A percentile compares a stretch with the other conserved stretches of the same genome.
Conservation (phyloP, 2,888 invertebrate species). For the Leptopterna dolabrata region DNA sequence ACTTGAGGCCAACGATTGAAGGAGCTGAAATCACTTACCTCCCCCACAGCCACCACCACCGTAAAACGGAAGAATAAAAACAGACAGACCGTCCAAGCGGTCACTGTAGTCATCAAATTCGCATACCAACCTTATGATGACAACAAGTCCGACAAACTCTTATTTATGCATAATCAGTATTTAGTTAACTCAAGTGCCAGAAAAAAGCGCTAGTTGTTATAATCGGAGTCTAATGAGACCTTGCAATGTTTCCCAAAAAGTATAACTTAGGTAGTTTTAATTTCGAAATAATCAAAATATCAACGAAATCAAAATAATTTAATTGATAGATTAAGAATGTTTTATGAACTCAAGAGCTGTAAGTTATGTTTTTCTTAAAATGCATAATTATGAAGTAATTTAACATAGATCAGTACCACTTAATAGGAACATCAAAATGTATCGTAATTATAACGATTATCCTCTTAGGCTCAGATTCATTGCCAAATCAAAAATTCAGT, state of each 20-base stretch:
- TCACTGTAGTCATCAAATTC: not conserved
- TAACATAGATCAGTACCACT: not conserved
- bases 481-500: not conserved
- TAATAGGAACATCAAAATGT: not conserved
- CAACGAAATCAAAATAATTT: not conserved
- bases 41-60: constrained; percentile 48
- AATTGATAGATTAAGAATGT: not conserved
- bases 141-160: not conserved
- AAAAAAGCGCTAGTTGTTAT: not conserved
- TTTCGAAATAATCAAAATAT: not conserved
- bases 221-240: constrained; percentile 7
- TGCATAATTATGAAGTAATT: not conserved
- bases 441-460: too few relatives aligned
- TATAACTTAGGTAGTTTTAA: not conserved
- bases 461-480: not conserved
- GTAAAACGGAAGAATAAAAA: constrained; percentile 35
- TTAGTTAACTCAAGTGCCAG: constrained; percentile 1
- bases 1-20: constrained; percentile 72
- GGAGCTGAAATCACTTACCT: constrained; percentile 72
- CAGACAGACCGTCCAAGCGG: not conserved
- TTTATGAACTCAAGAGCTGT: too few relatives aligned
- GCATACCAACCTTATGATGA: not conserved
- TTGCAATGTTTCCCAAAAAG: constrained; percentile 2
- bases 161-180: not conserved
- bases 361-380: too few relatives aligned